Conservation (phyloP, 2,888 invertebrate genomes). For the Harmothoe impar region DNA sequence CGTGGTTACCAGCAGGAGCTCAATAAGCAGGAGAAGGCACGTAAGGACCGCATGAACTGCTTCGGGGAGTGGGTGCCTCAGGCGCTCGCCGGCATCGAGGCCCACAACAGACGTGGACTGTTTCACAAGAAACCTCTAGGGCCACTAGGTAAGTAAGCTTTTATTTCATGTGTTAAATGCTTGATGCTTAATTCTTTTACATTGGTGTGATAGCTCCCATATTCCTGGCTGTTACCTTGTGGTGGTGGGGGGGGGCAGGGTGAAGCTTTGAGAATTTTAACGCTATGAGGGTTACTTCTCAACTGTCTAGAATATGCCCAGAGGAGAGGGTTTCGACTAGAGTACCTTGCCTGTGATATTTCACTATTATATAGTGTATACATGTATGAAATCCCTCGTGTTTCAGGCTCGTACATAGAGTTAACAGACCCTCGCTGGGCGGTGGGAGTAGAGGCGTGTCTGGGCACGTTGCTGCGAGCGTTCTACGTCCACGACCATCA, state of each 20-base stretch:
- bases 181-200: too few relatives aligned
- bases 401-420: conserved; percentile 86
- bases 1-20: conserved; percentile 71
- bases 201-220: too few relatives aligned
- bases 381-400: too few relatives aligned
- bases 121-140: conserved; percentile 91
- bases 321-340: too few relatives aligned
- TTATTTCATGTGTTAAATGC: too few relatives aligned
- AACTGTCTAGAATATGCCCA: too few relatives aligned
- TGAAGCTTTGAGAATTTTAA: too few relatives aligned
- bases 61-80: conserved; percentile 88
- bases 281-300: too few relatives aligned
- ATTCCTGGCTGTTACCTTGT: too few relatives aligned
- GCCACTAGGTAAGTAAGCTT: conserved; percentile 87
- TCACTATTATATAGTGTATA: too few relatives aligned
- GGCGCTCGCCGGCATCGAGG: conserved; percentile 82
- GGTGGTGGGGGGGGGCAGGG: too few relatives aligned
- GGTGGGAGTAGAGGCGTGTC: conserved; percentile 89
- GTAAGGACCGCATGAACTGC: conserved; percentile 82
- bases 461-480: conserved; percentile 83
- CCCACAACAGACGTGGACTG: conserved; percentile 81
- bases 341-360: too few relatives aligned
- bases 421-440: conserved; percentile 90
- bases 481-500: conserved; percentile 82
- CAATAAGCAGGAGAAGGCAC: conserved; percentile 73